phyloP scores from a whole-genome alignment of 2,113 vertebrate species.

The Benitochromis conjunctus region DNA sequence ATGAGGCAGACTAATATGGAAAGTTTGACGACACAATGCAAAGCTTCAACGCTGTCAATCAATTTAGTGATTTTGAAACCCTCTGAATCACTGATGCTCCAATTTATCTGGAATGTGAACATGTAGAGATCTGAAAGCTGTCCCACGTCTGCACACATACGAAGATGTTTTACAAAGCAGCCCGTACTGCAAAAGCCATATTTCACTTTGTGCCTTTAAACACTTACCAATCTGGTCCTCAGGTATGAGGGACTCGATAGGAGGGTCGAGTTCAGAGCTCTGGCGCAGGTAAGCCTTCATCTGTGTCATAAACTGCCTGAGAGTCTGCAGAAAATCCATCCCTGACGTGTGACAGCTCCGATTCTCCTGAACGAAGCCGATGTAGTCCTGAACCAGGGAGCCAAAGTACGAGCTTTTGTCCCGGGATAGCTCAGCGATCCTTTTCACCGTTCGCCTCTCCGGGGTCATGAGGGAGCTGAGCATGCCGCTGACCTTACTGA shows the following conservation, averaged over 20 bases:
- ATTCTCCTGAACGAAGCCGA: slow-evolving; percentile 93
- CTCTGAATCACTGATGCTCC: background rate
- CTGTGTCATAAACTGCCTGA: slow-evolving; percentile 96
- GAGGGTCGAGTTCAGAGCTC: slow-evolving; percentile 92
- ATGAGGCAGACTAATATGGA: background rate
- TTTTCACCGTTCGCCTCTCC: slow-evolving; percentile 84
- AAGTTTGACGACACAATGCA: background rate
- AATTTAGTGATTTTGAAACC: background rate
- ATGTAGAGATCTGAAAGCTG: background rate
- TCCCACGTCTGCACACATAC: background rate
- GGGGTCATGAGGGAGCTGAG: slow-evolving; percentile 91
- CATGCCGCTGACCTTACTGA: slow-evolving; percentile 88
- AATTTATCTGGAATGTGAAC: background rate
- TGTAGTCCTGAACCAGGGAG: slow-evolving; percentile 91
- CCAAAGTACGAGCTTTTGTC: slow-evolving; percentile 93
- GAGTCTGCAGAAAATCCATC: slow-evolving; percentile 88
- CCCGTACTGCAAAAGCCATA: background rate
- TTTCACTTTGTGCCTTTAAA: background rate
- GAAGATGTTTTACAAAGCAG: background rate
- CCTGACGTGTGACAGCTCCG: slow-evolving; percentile 88
- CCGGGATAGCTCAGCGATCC: slow-evolving; percentile 83
- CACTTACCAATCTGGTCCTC: slow-evolving; percentile 94
- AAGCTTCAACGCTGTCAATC: background rate
- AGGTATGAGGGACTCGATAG: slow-evolving; percentile 90
- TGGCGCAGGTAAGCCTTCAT: slow-evolving; percentile 95